phyloP scores from a whole-genome alignment of 2,113 vertebrate genomes.

The Emydura subglobosa region DNA sequence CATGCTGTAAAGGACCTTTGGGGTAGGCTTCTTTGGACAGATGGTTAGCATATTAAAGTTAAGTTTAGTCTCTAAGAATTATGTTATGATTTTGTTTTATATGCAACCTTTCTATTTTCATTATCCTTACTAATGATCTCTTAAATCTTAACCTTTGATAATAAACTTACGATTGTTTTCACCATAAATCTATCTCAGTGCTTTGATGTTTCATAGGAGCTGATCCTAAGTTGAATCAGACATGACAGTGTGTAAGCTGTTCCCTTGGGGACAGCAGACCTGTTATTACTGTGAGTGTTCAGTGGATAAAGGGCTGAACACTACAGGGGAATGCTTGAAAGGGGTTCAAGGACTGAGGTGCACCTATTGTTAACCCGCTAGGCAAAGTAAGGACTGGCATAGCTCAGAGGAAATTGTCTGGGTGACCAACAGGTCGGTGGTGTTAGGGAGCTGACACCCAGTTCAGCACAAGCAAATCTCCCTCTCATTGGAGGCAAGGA shows the following conservation, averaged over 20 bases:
- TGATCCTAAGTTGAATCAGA: neutral
- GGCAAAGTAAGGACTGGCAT: neutral
- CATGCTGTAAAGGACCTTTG: neutral
- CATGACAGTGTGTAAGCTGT: neutral
- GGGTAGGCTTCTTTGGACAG: neutral
- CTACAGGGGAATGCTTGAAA: neutral
- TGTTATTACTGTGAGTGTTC: neutral
- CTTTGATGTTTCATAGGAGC: neutral
- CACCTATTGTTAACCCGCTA: neutral
- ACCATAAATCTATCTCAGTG: neutral
- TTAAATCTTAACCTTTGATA: neutral
- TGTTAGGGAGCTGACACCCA: neutral
- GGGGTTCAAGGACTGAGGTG: neutral
- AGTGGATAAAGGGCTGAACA: neutral
- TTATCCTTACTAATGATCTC: neutral
- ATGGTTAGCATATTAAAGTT: no score
- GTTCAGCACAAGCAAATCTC: neutral
- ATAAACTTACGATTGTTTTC: neutral
- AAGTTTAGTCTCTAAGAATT: neutral
- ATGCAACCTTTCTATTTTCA: neutral
- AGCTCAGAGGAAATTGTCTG: neutral
- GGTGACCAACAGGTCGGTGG: no score
- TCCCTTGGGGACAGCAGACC: neutral
- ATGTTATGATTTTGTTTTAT: neutral
- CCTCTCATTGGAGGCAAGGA: neutral